Conservation (phyloP, 2,113 vertebrate genomes). For the Microtus oregoni region DNA sequence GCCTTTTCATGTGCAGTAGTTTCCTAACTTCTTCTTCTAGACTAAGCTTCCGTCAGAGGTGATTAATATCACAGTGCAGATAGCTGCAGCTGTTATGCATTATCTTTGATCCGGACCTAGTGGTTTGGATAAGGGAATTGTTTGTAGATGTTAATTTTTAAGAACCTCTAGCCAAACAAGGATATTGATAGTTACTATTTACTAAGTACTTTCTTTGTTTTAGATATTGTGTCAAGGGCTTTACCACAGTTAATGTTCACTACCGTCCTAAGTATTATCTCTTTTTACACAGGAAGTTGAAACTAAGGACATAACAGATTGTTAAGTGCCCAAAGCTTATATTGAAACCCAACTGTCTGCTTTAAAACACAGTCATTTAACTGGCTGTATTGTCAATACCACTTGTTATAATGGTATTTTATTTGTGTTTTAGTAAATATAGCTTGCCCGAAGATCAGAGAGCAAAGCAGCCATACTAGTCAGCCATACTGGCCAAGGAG, state of each 20-base stretch:
- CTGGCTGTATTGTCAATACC: neutral
- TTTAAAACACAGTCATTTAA: slow-evolving; percentile 25
- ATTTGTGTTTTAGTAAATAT: too few relatives aligned
- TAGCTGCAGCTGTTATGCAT: neutral
- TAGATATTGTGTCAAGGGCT: neutral
- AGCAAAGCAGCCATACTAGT: too few relatives aligned
- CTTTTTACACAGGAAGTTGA: slow-evolving; percentile 27
- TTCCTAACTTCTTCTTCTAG: slow-evolving; percentile 65
- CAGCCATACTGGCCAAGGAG: too few relatives aligned
- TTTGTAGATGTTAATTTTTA: slow-evolving; percentile 35
- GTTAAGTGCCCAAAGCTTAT: slow-evolving; percentile 2
- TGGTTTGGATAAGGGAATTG: neutral
- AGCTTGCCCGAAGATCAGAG: too few relatives aligned
- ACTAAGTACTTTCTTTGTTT: slow-evolving; percentile 13
- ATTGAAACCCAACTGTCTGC: neutral
- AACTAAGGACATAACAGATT: neutral
- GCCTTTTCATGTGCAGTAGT: slow-evolving; percentile 62
- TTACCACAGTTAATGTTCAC: slow-evolving; percentile 13
- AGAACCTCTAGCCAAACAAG: neutral
- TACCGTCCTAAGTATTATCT: neutral
- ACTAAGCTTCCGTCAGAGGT: slow-evolving; percentile 55
- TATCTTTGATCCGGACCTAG: slow-evolving; percentile 19
- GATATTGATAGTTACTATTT: neutral
- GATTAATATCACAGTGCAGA: slow-evolving; percentile 58
- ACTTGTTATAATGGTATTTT: neutral